Evolutionary conservation across 2,888 invertebrate species (phyloP).

Genomic region (Nysson spinosus): DNA sequence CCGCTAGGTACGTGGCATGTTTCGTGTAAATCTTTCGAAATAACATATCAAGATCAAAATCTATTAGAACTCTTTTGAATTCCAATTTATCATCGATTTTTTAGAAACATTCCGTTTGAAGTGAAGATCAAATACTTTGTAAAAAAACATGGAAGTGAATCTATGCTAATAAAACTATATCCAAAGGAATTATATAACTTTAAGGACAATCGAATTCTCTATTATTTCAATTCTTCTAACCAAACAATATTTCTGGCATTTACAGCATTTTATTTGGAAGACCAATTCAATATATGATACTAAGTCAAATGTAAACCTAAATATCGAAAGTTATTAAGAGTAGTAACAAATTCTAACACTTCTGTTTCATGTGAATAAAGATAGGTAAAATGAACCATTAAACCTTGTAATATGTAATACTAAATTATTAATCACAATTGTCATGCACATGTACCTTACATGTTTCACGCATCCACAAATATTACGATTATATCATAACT

Average conservation of each 20-base stretch:
- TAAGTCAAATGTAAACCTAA: too few species aligned
- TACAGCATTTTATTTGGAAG: background rate
- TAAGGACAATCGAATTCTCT: conserved; percentile 7
- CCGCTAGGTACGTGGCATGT: too few species aligned
- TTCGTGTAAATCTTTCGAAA: background rate
- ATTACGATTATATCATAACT: too few species aligned
- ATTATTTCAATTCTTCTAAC: conserved; percentile 1
- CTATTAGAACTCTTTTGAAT: background rate
- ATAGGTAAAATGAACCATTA: too few species aligned
- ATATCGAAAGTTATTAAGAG: too few species aligned
- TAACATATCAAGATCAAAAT: conserved; percentile 28
- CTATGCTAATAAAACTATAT: conserved; percentile 21
- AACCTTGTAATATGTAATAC: too few species aligned
- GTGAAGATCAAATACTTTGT: conserved; percentile 16
- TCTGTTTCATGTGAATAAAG: too few species aligned
- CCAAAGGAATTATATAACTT: conserved; percentile 10
- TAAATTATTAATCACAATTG: too few species aligned
- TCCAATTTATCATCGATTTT: background rate
- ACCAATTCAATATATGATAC: too few species aligned
- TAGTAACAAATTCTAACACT: too few species aligned
- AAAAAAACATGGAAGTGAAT: conserved; percentile 3
- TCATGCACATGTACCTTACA: too few species aligned
- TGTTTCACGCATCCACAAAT: too few species aligned
- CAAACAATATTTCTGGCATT: conserved; percentile 4
- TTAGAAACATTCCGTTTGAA: background rate